These are phyloP conservation scores for Meghimatium bilineatum DNA, from an alignment of 2,888 invertebrate genomes.

Conservation along the genomic window DNA sequence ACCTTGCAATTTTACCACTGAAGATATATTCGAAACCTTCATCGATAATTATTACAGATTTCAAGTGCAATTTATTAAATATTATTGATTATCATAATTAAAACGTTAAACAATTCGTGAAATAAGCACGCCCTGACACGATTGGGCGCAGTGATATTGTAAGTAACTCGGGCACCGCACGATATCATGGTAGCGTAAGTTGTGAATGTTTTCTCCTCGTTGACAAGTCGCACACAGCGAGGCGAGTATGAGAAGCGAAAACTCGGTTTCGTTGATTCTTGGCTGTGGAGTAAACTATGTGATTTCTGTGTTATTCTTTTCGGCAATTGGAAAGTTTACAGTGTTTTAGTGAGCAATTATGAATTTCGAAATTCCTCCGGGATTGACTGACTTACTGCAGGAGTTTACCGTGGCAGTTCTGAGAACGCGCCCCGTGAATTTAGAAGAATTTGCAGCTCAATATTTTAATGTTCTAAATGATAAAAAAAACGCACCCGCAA, in stretches of 20 bases:
- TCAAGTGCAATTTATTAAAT: neutral
- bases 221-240: neutral
- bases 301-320: slow-evolving; percentile 26
- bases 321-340: neutral
- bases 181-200: slow-evolving; percentile 12
- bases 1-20: neutral
- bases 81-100: no score
- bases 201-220: slow-evolving; percentile 23
- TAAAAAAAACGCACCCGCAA: slow-evolving; percentile 55
- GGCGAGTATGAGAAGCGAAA: neutral
- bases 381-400: slow-evolving; percentile 93
- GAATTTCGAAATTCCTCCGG: slow-evolving; percentile 87
- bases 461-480: slow-evolving; percentile 83
- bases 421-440: slow-evolving; percentile 92
- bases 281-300: slow-evolving; percentile 30
- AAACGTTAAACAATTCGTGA: no score
- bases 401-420: slow-evolving; percentile 97
- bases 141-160: slow-evolving; percentile 10
- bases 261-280: neutral
- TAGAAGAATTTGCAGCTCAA: slow-evolving; percentile 93
- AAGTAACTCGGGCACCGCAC: neutral
- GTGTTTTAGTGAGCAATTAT: slow-evolving; percentile 54
- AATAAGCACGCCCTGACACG: neutral
- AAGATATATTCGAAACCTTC: neutral
- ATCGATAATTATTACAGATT: no score